Base-by-base conservation (phyloP, 2,888 invertebrate genomes). In the Andrena dorsata region DNA sequence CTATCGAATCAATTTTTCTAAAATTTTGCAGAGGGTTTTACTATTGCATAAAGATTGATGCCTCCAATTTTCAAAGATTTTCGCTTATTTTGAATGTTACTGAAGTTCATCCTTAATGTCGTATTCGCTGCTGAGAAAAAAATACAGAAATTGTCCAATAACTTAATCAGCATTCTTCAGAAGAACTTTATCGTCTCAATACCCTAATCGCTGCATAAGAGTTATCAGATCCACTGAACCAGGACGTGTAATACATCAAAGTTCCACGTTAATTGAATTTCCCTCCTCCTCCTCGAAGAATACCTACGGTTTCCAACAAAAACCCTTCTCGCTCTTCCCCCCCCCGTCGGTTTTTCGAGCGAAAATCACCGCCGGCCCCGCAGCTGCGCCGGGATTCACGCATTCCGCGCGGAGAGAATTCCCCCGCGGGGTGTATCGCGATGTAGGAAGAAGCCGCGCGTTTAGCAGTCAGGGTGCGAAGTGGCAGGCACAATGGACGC, bases 381-480 rank as follows among this genome's bases (percentile, higher is more conserved):
- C 7, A 60, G n/a, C 20, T 20, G 20, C 61, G 61, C 13, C 61
- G 10, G 35, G 53, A 56, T 74, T 30, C 66, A 23, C 53, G 56
- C 66, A 47, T 23, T 41, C 47, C n/a, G 5, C 30, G 35, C 3
- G 30, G 51, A 20, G n/a, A 51, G 20, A 20, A 51, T 51, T n/a
- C 70, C 56, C 41, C 20, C 10, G 8, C 4, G 76, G 26, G 7
- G 13, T 53, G 35, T 56, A 60, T 73, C 75, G 32, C 68, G 56
- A 74, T 56, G 75, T 73, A 71, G 74, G 78, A 81, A 84, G 72
- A 61, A 53, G 32, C 30, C 56, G 56, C 63, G 66, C 84, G 80
- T 56, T 88, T 88, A 88, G 83, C 85, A 87, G 88, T 88, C 89
- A 68, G 80, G 76, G 83, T 83, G 84, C 85, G 88, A 86, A 81